phyloP scores from a whole-genome alignment of 2,797 vertebrate species.

The Heterohyrax brucei region DNA sequence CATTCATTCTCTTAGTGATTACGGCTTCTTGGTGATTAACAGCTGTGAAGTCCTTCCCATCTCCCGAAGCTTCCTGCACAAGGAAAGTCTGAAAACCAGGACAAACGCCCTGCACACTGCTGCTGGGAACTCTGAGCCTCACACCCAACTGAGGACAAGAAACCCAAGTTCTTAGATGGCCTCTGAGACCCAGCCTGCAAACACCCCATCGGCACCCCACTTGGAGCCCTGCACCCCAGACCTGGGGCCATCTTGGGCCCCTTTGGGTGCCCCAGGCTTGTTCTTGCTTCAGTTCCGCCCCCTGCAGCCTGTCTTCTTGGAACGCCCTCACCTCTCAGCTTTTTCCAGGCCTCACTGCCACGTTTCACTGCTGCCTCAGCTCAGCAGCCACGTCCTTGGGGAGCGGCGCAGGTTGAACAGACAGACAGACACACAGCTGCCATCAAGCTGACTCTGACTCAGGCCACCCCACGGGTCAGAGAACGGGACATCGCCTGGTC shows the following conservation, averaged over 20 bases:
- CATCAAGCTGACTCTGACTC: background rate
- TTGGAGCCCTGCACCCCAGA: accelerated
- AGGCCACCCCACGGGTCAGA: too few species aligned
- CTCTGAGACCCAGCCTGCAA: accelerated
- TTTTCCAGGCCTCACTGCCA: accelerated
- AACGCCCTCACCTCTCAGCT: accelerated
- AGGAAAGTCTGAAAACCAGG: background rate
- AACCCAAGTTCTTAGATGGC: accelerated
- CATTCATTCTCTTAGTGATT: conserved; percentile 82
- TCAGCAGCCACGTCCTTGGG: background rate
- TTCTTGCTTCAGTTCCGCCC: accelerated
- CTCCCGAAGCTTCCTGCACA: conserved; percentile 53
- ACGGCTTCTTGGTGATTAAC: conserved; percentile 85
- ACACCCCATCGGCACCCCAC: background rate
- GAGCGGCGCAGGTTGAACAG: background rate
- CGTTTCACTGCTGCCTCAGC: accelerated
- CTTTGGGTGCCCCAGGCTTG: accelerated
- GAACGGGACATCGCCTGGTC: background rate
- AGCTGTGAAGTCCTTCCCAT: conserved; percentile 57
- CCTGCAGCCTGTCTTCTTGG: background rate
- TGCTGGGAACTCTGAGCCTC: accelerated
- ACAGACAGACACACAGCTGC: background rate
- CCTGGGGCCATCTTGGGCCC: accelerated
- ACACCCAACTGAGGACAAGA: accelerated
- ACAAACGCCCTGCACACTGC: background rate